These are phyloP conservation scores for Glaucomys volans DNA, from an alignment of 2,113 vertebrate species.

Conservation along the genomic window DNA sequence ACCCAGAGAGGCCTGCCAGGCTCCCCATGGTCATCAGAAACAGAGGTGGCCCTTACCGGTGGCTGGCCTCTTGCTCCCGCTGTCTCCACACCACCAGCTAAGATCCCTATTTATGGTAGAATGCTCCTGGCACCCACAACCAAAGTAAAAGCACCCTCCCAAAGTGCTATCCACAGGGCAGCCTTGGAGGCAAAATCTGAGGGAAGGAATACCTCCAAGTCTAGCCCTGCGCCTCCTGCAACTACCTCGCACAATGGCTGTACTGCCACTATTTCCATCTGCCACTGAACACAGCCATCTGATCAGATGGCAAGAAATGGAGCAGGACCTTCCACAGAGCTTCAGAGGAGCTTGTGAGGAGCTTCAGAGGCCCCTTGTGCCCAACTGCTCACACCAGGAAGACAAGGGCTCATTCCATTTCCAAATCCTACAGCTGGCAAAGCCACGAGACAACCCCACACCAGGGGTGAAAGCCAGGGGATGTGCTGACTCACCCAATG, in stretches of 20 bases:
- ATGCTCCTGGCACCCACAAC: background rate
- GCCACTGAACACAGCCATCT: conserved; percentile 36
- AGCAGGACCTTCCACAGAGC: conserved; percentile 75
- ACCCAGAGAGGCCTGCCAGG: no score
- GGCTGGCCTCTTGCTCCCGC: background rate
- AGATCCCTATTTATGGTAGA: accelerated
- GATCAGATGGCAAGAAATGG: conserved; percentile 63
- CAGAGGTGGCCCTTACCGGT: accelerated
- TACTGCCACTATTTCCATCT: background rate
- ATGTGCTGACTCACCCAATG: background rate
- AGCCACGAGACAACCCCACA: background rate
- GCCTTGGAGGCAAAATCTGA: background rate
- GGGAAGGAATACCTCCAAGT: background rate
- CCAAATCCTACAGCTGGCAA: conserved; percentile 56
- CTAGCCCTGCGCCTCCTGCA: background rate
- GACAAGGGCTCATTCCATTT: conserved; percentile 16
- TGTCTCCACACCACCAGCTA: background rate
- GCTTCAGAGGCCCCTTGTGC: conserved; percentile 73
- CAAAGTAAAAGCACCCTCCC: background rate
- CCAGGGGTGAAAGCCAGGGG: accelerated
- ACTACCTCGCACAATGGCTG: background rate
- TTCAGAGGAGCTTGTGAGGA: conserved; percentile 73
- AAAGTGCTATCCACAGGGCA: background rate
- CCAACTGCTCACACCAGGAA: conserved; percentile 70
- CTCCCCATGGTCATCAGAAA: background rate